Base-by-base conservation (phyloP, 2,888 invertebrate genomes). In the Willowsia nigromaculata region DNA sequence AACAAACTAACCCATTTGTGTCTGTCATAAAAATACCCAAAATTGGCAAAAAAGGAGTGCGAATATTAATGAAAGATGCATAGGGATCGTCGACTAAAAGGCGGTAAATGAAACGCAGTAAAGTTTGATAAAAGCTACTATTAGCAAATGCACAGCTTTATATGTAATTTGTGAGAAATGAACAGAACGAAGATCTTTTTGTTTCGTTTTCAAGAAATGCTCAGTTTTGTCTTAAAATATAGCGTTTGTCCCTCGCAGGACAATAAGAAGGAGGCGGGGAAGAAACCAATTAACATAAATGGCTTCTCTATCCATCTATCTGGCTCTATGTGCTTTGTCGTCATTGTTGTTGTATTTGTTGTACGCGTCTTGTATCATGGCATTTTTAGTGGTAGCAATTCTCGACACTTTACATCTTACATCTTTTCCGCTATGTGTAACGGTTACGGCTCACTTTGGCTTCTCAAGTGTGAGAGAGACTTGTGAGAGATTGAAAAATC, bases 221-320 rank as follows among this genome's bases (percentile, higher is more conserved):
- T 22, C 11, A 27, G 1, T 22, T 18, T 74, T 22, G n/a, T 18
- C 15, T 47, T 25, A 22, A 25, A 74, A 74, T 47, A 43, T 33
- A 65, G 2, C 13, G 43, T 43, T 27, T 3, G 9, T 74, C 25
- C 37, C 71, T 47, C n/a, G 9, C 18, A 25, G 6, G 22, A 74
- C 43, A 74, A 33, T n/a, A 13, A 30, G 33, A 33, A 76, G 25
- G 15, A 27, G 76, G 50, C 22, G 53, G 53, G 53, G 78, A 30
- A 56, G 30, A 78, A 50, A 78, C 53, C 78, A 78, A 78, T 78
- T 78, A 78, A 78, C 78, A 78, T 78, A 78, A 78, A 78, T 78
- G 78, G 78, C 47, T 43, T 27, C 30, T 65, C 30, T 65, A 37
- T 65, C 65, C n/a, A 25, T 11, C 56, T 56, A 7, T 25, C 59